These are phyloP conservation scores for Perizoma flavofasciatum DNA, from an alignment of 2,888 invertebrate species.

Conservation along the genomic window DNA sequence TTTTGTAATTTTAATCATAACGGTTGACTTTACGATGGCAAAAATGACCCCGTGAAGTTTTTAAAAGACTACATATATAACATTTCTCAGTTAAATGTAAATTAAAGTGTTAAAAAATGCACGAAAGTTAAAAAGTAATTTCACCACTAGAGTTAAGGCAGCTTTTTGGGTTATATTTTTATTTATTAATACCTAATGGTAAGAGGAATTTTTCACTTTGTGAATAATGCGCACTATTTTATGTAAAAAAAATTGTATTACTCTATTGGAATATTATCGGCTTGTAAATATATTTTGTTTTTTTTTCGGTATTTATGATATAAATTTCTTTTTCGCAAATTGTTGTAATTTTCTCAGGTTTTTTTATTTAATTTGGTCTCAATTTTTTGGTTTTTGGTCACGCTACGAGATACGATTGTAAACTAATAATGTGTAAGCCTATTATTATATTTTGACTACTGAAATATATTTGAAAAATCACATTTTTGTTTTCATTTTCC, in stretches of 20 bases:
- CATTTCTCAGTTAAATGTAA: conserved; percentile 26
- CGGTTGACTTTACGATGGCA: too few species aligned
- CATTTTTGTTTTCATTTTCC: conserved; percentile 34
- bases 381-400: conserved; percentile 47
- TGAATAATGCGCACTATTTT: conserved; percentile 76
- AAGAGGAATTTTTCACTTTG: conserved; percentile 62
- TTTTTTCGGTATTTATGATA: conserved; percentile 42
- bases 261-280: conserved; percentile 64
- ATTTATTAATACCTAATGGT: conserved; percentile 47
- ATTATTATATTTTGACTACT: conserved; percentile 84
- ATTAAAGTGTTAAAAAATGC: conserved; percentile 55
- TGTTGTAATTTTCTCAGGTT: conserved; percentile 44
- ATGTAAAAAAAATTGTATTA: conserved; percentile 65
- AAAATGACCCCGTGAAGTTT: neutral
- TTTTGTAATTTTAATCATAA: neutral
- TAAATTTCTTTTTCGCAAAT: conserved; percentile 38
- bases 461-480: conserved; percentile 82
- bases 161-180: conserved; percentile 50
- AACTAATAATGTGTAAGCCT: conserved; percentile 81
- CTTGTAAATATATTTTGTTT: conserved; percentile 58
- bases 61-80: conserved; percentile 31
- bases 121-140: conserved; percentile 59
- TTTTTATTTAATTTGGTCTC: conserved; percentile 23
- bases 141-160: conserved; percentile 61
- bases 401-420: conserved; percentile 78